Conservation (phyloP, 1,140 invertebrate species). For the Drosophila hydei region DNA sequence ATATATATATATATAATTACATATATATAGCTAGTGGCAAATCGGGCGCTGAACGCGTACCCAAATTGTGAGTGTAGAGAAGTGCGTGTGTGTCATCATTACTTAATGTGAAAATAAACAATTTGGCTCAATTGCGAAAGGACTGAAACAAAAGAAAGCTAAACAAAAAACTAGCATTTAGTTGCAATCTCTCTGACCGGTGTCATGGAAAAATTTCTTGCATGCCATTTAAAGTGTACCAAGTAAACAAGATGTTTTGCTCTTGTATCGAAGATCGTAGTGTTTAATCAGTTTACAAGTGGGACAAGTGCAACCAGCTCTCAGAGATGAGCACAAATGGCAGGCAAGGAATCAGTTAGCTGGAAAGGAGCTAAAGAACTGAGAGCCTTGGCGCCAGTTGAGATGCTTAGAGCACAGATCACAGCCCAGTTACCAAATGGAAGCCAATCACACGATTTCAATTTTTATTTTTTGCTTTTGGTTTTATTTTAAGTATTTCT, state of each 20-base stretch:
- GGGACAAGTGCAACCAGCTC: background rate
- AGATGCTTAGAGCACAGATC: too few species aligned
- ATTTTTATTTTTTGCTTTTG: background rate
- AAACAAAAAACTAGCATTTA: background rate
- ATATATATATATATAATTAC: background rate
- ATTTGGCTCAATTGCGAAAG: background rate
- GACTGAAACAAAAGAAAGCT: conserved; percentile 11
- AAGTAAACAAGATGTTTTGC: conserved; percentile 20
- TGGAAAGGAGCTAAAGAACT: too few species aligned
- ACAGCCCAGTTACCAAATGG: too few species aligned
- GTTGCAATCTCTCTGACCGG: conserved; percentile 1
- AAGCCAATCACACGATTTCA: too few species aligned
- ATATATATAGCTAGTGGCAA: conserved; percentile 6
- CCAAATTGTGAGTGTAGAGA: conserved; percentile 31
- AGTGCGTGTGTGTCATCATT: conserved; percentile 8
- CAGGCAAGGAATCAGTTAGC: too few species aligned
- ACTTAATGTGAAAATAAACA: background rate
- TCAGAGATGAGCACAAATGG: background rate
- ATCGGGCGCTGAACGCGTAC: conserved; percentile 18
- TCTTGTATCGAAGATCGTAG: conserved; percentile 16
- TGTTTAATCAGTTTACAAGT: conserved; percentile 17
- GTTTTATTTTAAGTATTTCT: background rate
- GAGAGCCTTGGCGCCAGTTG: too few species aligned
- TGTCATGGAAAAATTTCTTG: conserved; percentile 59
- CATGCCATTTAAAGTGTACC: conserved; percentile 38